Evolutionary conservation across 2,113 vertebrate genomes (phyloP).

Genomic region (Heterotilapia buettikoferi): DNA sequence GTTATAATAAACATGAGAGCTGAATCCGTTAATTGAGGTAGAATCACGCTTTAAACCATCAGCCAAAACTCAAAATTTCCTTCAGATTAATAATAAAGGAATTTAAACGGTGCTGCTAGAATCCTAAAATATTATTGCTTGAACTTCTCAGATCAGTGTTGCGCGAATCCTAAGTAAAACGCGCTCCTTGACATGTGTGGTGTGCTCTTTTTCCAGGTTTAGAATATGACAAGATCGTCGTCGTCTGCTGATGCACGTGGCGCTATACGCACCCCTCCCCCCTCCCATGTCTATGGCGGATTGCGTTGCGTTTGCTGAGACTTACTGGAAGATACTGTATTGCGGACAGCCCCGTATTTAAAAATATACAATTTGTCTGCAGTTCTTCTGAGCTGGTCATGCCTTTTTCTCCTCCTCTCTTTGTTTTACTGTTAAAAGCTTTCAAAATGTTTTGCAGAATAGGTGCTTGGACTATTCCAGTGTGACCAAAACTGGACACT

Average conservation of each 20-base stretch:
- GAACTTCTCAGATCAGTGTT: slow-evolving; percentile 24
- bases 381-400: slow-evolving; percentile 57
- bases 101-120: not conserved
- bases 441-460: slow-evolving; percentile 36
- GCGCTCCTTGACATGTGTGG: slow-evolving; percentile 72
- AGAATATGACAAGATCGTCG: slow-evolving; percentile 78
- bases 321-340: slow-evolving; percentile 74
- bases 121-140: slow-evolving; percentile 28
- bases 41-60: not conserved
- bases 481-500: not conserved
- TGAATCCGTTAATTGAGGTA: not conserved
- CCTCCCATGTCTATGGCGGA: slow-evolving; percentile 70
- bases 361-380: slow-evolving; percentile 52
- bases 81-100: not conserved
- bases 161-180: slow-evolving; percentile 49
- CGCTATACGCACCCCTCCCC: slow-evolving; percentile 63
- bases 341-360: slow-evolving; percentile 67
- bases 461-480: not conserved
- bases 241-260: slow-evolving; percentile 77
- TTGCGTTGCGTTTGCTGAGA: slow-evolving; percentile 76
- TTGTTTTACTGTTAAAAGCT: slow-evolving; percentile 62
- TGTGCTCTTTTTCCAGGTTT: slow-evolving; percentile 82
- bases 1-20: not conserved
- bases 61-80: not conserved
- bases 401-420: slow-evolving; percentile 58